Percentiles rank a stretch among this genome's conserved stretches.
Evolutionary conservation across 2,797 vertebrate genomes (phyloP).

Genomic region (Rousettus madagascariensis): DNA sequence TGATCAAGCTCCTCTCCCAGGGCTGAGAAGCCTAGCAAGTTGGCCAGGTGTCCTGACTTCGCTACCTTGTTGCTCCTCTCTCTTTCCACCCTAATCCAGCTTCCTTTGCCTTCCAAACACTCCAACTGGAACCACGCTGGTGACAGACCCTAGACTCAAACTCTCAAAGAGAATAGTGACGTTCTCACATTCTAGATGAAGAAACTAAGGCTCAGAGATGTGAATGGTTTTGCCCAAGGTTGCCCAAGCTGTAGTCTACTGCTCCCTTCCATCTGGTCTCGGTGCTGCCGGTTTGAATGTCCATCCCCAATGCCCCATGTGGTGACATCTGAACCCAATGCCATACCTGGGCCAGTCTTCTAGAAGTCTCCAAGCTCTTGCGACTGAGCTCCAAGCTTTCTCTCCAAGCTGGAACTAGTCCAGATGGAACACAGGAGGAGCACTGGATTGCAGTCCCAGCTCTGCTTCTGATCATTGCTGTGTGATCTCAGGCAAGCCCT

Average conservation of each 20-base stretch:
- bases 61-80: not conserved
- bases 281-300: not conserved
- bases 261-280: not conserved
- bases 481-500: not conserved
- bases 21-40: not conserved
- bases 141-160: not conserved
- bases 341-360: too few species aligned
- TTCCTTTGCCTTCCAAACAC: not conserved
- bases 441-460: not conserved
- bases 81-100: not conserved
- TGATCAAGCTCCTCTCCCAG: not conserved
- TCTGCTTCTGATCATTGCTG: not conserved
- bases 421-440: too few species aligned
- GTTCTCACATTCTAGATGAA: not conserved
- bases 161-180: not conserved
- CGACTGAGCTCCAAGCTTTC: not conserved
- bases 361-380: not conserved
- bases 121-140: not conserved
- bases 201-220: not conserved
- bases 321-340: too few species aligned
- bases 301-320: fast-evolving
- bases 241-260: not conserved
- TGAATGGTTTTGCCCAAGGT: not conserved
- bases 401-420: not conserved
- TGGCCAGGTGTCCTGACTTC: too few species aligned